phyloP scores from a whole-genome alignment of 2,797 vertebrate genomes.

The Parauchenoglanis punctatus region DNA sequence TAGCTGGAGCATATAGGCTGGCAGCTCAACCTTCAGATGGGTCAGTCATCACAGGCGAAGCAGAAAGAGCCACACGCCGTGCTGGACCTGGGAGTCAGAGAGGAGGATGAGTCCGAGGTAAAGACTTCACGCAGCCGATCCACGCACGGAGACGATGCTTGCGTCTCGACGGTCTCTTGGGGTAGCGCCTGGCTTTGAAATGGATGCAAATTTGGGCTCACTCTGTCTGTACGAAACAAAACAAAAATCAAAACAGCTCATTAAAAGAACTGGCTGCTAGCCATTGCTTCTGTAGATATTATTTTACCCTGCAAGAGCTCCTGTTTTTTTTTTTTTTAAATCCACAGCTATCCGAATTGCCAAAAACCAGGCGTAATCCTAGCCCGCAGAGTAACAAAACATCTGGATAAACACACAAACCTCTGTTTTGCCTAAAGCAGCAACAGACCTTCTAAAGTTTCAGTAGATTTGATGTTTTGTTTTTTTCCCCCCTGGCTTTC shows the following conservation, averaged over 20 bases:
- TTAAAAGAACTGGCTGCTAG: constrained; percentile 61
- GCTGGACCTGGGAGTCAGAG: constrained; percentile 84
- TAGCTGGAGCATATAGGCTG: constrained; percentile 91
- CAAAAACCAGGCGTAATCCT: constrained; percentile 5
- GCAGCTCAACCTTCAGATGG: constrained; percentile 96
- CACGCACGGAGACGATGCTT: constrained; percentile 13
- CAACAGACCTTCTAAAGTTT: neutral
- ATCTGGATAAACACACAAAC: constrained; percentile 34
- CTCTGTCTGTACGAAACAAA: constrained; percentile 57
- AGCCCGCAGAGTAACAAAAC: constrained; percentile 28
- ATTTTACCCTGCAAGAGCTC: neutral
- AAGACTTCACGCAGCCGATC: constrained; percentile 10
- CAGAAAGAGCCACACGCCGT: constrained; percentile 87
- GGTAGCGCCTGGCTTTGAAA: constrained; percentile 44
- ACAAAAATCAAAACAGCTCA: constrained; percentile 63
- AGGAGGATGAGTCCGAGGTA: constrained; percentile 85
- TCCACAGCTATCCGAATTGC: constrained; percentile 13
- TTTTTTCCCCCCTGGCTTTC: neutral
- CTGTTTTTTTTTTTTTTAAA: constrained; percentile 2
- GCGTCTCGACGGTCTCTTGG: constrained; percentile 18
- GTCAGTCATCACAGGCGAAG: constrained; percentile 85
- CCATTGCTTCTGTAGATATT: constrained; percentile 16
- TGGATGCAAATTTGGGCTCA: constrained; percentile 62
- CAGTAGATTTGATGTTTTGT: neutral
- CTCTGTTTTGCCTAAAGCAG: neutral